These are phyloP conservation scores for Burhinus bistriatus DNA, from an alignment of 2,113 vertebrate genomes.

Conservation along the genomic window DNA sequence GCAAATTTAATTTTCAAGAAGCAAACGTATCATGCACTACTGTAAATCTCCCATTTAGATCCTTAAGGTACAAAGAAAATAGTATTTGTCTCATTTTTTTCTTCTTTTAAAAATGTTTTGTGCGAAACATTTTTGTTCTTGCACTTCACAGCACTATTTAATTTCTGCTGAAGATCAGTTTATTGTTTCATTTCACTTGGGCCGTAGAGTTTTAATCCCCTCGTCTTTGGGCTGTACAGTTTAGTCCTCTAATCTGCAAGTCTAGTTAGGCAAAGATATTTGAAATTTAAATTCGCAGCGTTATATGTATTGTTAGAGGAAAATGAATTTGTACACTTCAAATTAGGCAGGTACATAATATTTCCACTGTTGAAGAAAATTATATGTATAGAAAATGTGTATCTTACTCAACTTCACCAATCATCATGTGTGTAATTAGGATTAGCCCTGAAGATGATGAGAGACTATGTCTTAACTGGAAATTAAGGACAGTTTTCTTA, in stretches of 20 bases:
- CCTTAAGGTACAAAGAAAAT: neutral
- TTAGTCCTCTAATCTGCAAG: neutral
- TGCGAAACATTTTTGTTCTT: neutral
- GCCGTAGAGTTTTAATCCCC: neutral
- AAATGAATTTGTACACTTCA: neutral
- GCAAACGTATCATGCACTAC: accelerated
- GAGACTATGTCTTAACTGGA: neutral
- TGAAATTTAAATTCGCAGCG: neutral
- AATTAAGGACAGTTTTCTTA: neutral
- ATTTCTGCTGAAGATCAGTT: neutral
- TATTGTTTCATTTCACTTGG: neutral
- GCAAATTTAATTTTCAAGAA: neutral
- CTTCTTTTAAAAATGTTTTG: neutral
- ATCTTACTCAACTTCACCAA: neutral
- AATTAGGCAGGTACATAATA: neutral
- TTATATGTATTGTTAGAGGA: neutral
- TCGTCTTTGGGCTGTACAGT: neutral
- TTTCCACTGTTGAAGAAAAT: neutral
- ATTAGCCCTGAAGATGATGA: neutral
- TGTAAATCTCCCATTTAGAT: neutral
- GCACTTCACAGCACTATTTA: neutral
- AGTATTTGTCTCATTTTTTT: neutral
- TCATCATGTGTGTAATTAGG: neutral
- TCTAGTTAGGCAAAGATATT: neutral
- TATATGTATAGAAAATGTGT: neutral